Evolutionary conservation across 2,113 vertebrate species (phyloP).

Genomic region (Lates calcarifer): DNA sequence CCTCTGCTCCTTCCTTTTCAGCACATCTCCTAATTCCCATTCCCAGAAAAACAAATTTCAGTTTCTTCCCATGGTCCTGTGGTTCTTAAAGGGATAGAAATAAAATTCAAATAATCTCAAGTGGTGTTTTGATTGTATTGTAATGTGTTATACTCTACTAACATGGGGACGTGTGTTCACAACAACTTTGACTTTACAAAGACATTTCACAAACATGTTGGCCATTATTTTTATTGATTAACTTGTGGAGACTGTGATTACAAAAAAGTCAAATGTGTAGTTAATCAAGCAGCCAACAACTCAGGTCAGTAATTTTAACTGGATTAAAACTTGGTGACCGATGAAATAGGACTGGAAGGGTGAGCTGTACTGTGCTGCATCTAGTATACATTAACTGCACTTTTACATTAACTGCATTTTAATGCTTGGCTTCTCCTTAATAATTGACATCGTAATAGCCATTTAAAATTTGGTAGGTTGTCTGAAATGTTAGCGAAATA

Average conservation of each 20-base stretch:
- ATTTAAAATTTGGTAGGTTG: constrained; percentile 56
- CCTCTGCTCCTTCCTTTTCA: constrained; percentile 11
- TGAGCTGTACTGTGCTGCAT: background rate
- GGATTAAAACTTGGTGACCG: constrained; percentile 11
- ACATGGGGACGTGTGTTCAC: background rate
- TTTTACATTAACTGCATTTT: constrained; percentile 55
- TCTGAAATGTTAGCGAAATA: constrained; percentile 54
- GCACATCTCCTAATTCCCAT: constrained; percentile 7
- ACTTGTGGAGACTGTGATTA: constrained; percentile 1
- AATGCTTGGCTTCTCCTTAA: constrained; percentile 76
- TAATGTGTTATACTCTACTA: background rate
- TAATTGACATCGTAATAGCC: constrained; percentile 59
- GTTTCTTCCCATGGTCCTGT: too few relatives aligned
- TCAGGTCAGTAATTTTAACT: constrained; percentile 14
- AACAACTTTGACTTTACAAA: background rate
- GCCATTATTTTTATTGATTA: background rate
- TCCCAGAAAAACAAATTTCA: background rate
- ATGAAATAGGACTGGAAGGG: constrained; percentile 27
- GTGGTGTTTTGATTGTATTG: background rate
- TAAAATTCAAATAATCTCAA: background rate
- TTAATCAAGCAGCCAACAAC: constrained; percentile 24
- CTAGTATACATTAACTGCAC: constrained; percentile 1
- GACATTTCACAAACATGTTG: background rate
- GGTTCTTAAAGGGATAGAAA: background rate
- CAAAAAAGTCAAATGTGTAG: constrained; percentile 14